These are phyloP conservation scores for Galendromus occidentalis DNA, from an alignment of 1,140 invertebrate species.

Conservation along the genomic window DNA sequence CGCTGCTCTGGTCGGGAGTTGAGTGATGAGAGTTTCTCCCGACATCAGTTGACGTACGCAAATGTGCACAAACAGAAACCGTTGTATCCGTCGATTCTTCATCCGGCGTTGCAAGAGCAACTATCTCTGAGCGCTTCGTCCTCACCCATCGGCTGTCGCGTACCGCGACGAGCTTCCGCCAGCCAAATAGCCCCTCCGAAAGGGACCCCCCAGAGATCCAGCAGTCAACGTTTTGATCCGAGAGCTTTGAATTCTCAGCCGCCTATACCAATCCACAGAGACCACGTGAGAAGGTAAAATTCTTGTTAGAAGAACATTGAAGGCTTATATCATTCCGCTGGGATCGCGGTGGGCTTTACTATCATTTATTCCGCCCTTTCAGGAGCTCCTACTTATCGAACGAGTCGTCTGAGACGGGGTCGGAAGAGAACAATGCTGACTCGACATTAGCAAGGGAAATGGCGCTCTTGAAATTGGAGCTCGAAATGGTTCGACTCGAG, in stretches of 20 bases:
- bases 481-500: conserved; percentile 1
- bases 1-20: background rate
- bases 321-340: background rate
- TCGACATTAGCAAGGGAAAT: conserved; percentile 4
- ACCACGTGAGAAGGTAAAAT: background rate
- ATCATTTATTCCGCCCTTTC: background rate
- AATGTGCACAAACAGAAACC: conserved; percentile 4
- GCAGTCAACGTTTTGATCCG: conserved; percentile 1
- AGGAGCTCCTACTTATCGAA: conserved; percentile 3
- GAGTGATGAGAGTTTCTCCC: background rate
- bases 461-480: conserved; percentile 2
- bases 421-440: background rate
- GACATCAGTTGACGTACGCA: conserved; percentile 5
- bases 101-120: background rate
- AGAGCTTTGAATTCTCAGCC: background rate
- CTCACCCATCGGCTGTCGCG: background rate
- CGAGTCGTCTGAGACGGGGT: conserved; percentile 5
- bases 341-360: background rate
- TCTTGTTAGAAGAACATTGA: background rate
- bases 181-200: background rate
- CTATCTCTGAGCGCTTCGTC: background rate
- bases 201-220: background rate
- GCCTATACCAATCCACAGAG: background rate
- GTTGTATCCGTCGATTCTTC: conserved; percentile 7
- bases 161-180: background rate